Conservation (phyloP, 2,797 vertebrate species). For the Pseudomugil tenellus region DNA sequence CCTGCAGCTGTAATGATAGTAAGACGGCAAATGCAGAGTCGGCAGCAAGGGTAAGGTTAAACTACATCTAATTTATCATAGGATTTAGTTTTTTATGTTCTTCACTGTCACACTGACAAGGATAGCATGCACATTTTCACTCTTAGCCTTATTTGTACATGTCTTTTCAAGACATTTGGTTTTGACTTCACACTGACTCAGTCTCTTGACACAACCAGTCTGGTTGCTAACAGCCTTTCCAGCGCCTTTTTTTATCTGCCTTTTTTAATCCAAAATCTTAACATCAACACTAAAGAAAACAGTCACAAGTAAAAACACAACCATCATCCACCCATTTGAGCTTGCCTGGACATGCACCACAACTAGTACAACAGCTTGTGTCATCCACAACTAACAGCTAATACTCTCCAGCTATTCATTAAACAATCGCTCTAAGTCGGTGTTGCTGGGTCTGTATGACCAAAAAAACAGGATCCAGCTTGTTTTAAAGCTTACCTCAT, state of each 20-base stretch:
- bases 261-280: conserved; percentile 42
- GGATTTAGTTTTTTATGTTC: not conserved
- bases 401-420: conserved; percentile 47
- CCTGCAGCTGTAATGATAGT: conserved; percentile 69
- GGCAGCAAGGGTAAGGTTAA: conserved; percentile 79
- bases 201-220: conserved; percentile 74
- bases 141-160: not conserved
- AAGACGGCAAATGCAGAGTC: conserved; percentile 67
- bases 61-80: not conserved
- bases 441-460: conserved; percentile 46
- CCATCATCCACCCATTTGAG: conserved; percentile 64
- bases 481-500: conserved; percentile 60
- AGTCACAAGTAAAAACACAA: conserved; percentile 42
- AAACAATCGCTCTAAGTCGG: conserved; percentile 64
- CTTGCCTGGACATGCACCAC: conserved; percentile 70
- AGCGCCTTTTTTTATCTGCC: conserved; percentile 41
- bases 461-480: conserved; percentile 72
- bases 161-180: conserved; percentile 11
- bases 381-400: conserved; percentile 34
- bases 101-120: not conserved
- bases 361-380: conserved; percentile 64
- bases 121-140: not conserved
- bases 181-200: conserved; percentile 44
- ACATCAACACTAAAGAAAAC: conserved; percentile 54
- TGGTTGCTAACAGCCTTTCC: conserved; percentile 73